Percentiles rank a stretch among this genome's conserved stretches.
phyloP scores from a whole-genome alignment of 2,888 invertebrate genomes.

The Gymnoscelis rufifasciata region DNA sequence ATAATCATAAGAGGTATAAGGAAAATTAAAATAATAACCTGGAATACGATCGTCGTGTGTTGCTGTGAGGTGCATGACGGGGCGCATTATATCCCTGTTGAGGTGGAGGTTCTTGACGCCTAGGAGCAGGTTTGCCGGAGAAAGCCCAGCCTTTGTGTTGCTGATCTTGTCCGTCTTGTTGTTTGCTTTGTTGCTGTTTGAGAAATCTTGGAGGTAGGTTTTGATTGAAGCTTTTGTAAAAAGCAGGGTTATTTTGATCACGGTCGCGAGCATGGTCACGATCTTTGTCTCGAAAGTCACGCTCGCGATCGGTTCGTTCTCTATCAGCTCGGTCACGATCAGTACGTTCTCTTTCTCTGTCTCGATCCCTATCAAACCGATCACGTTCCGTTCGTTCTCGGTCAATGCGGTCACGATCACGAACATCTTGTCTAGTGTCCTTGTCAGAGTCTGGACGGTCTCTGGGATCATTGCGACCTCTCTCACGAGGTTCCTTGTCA shows the following conservation, averaged over 20 bases:
- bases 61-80: constrained; percentile 59
- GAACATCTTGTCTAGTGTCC: constrained; percentile 44
- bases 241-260: constrained; percentile 79
- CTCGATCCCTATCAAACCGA: constrained; percentile 34
- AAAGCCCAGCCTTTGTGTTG: constrained; percentile 70
- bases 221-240: constrained; percentile 87
- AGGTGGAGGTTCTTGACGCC: constrained; percentile 57
- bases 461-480: constrained; percentile 41
- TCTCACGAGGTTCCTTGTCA: constrained; percentile 44
- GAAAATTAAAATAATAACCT: constrained; percentile 41
- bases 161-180: constrained; percentile 55
- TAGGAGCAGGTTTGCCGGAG: constrained; percentile 56
- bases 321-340: constrained; percentile 42
- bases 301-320: constrained; percentile 37
- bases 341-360: constrained; percentile 26
- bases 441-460: constrained; percentile 41
- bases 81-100: constrained; percentile 52
- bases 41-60: constrained; percentile 66
- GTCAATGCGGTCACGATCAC: constrained; percentile 54
- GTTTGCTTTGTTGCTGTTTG: constrained; percentile 83
- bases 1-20: no score
- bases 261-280: constrained; percentile 64
- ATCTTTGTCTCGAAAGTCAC: constrained; percentile 47
- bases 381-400: constrained; percentile 47
- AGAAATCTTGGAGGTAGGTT: constrained; percentile 92